Conservation (phyloP, 2,113 vertebrate genomes). For the Daboia siamensis region DNA sequence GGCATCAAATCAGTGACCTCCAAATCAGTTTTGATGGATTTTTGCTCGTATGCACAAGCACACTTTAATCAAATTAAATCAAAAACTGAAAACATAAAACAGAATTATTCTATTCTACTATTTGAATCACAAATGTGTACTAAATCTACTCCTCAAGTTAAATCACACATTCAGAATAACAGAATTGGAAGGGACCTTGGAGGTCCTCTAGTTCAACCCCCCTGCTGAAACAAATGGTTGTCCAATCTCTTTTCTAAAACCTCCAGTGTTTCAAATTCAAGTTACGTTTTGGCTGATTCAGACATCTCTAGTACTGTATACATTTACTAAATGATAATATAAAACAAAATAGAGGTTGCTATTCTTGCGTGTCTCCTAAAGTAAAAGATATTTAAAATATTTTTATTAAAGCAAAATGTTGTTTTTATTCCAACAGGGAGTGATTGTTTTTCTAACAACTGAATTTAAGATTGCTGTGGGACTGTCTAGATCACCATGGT, state of each 20-base stretch:
- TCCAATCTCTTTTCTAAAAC: not conserved
- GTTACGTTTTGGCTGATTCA: not conserved
- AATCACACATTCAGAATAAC: not conserved
- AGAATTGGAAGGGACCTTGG: not conserved
- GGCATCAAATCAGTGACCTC: not conserved
- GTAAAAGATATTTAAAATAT: constrained; percentile 56
- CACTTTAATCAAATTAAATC: not conserved
- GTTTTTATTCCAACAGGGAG: not conserved
- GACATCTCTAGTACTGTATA: not conserved
- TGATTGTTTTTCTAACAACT: constrained; percentile 55
- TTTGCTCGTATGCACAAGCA: constrained; percentile 17
- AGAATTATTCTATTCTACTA: not conserved
- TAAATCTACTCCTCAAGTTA: not conserved
- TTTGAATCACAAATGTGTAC: not conserved
- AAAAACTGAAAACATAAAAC: not conserved
- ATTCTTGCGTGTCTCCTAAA: constrained; percentile 46
- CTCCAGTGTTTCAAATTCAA: not conserved
- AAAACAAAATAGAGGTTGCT: not conserved
- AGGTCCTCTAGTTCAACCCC: not conserved
- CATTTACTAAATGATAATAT: constrained; percentile 38
- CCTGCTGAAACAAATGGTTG: not conserved
- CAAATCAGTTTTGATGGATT: not conserved
- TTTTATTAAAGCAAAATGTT: not conserved
- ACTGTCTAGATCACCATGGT: not conserved
- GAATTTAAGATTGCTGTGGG: constrained; percentile 43